Base-by-base conservation (phyloP, 2,888 invertebrate species). In the Megamerina dolium region DNA sequence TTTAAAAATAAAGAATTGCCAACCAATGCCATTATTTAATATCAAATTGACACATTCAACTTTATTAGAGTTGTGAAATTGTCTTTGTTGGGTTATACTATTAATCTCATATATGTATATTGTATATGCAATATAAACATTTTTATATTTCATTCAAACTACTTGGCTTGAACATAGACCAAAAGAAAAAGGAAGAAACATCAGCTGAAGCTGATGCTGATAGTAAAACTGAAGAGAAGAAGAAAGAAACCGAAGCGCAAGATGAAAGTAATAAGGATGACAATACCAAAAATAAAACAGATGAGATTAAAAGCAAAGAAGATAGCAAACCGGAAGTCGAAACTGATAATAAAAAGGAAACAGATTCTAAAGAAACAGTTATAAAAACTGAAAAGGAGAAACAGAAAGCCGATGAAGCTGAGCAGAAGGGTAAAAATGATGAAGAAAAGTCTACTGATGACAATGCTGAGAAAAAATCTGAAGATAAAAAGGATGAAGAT, bases 401-500 rank as follows among this genome's bases (percentile, higher is more conserved):
- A n/a, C n/a, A n/a, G n/a, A n/a, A 6, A 2, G 19, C n/a, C 17
- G 31, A 31, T 23, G 41, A 39, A 27, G 27, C 38, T 23, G 30
- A 32, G 27, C 29, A 18, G 19, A 37, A 37, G 14, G 33, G 37
- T 26, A n/a, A 17, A 16, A 35, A 32, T 29, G 16, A 29, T 20
- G 41, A 37, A 35, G 20, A 37, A 17, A 16, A n/a, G 23, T 21
- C 16, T 13, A n/a, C 18, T 33, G 29, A 27, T 27, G 23, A 34
- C 14, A 27, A 23, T 14, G 13, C 16, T 3, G 21, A 39, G 45
- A 27, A 34, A 38, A 13, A 29, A 16, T 10, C 12, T 10, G 41
- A 30, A 29, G 9, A n/a, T n/a, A n/a, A 36, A 36, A 37, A 27
- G 23, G 41, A 52, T 2, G 39, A 48, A 40, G 26, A 26, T 20